phyloP scores from a whole-genome alignment of 1,140 invertebrate species.

The Diploscapter pachys region DNA sequence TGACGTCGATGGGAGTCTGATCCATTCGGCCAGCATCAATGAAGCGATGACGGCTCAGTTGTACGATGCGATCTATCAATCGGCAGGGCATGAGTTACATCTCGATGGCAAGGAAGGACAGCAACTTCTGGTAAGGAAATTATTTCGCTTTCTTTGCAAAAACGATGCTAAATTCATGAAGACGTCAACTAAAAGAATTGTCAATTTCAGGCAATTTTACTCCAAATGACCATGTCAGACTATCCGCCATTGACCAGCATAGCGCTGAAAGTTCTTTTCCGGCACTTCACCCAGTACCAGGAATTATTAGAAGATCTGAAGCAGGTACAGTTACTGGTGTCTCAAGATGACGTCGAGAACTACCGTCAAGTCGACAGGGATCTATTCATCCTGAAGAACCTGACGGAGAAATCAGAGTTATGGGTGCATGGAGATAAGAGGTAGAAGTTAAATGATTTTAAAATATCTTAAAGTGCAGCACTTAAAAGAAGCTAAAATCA shows the following conservation, averaged over 20 bases:
- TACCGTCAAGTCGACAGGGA: conserved; percentile 97
- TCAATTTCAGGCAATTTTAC: conserved; percentile 67
- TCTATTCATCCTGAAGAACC: conserved; percentile 84
- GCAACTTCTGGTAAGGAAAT: conserved; percentile 70
- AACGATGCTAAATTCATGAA: no score
- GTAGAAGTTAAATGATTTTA: no score
- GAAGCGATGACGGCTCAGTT: conserved; percentile 48
- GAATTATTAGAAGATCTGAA: conserved; percentile 94
- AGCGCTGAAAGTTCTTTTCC: conserved; percentile 87
- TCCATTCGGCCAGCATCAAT: conserved; percentile 43
- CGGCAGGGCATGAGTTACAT: conserved; percentile 68
- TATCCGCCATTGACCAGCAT: conserved; percentile 91
- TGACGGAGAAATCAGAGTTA: conserved; percentile 97
- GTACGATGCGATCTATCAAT: conserved; percentile 45
- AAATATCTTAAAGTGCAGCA: no score
- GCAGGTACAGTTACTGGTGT: conserved; percentile 94
- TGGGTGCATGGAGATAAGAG: conserved; percentile 71
- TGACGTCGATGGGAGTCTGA: conserved; percentile 53
- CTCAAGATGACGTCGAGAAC: conserved; percentile 91
- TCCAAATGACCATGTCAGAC: conserved; percentile 95
- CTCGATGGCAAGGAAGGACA: conserved; percentile 87
- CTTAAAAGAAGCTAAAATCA: no score
- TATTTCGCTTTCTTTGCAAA: no score
- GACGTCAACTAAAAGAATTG: no score
- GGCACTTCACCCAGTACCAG: conserved; percentile 94